These are phyloP conservation scores for Calameuta filiformis DNA, from an alignment of 2,888 invertebrate species.

Conservation along the genomic window DNA sequence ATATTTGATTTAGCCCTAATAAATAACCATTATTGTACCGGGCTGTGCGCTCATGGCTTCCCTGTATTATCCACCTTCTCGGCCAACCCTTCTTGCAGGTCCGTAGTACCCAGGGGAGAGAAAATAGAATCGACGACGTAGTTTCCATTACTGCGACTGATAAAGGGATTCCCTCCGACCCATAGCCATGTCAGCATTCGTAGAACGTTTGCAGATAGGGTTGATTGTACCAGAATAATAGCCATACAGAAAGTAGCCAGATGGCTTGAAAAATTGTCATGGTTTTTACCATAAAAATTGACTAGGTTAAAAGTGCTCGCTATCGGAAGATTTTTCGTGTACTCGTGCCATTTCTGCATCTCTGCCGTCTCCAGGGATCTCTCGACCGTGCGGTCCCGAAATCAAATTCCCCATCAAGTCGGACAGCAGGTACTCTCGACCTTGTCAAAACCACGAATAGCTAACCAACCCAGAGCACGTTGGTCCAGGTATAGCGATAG, in stretches of 20 bases:
- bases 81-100: conserved; percentile 19
- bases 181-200: conserved; percentile 7
- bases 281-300: not conserved
- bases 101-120: conserved; percentile 54
- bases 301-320: not conserved
- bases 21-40: conserved; percentile 64
- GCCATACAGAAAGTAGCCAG: conserved; percentile 43
- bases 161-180: conserved; percentile 40
- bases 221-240: conserved; percentile 52
- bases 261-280: conserved; percentile 23
- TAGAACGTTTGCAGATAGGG: conserved; percentile 39
- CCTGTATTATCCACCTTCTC: conserved; percentile 13
- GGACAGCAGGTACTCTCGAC: conserved; percentile 27
- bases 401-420: conserved; percentile 22
- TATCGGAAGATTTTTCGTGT: not conserved
- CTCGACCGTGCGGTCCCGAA: conserved; percentile 1
- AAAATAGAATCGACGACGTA: conserved; percentile 65
- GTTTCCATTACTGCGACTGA: conserved; percentile 62
- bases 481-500: not conserved
- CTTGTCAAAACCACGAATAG: conserved; percentile 54
- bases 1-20: conserved; percentile 65
- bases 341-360: too few relatives aligned
- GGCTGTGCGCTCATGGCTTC: conserved; percentile 15
- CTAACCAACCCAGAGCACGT: conserved; percentile 27
- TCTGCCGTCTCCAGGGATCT: not conserved